A percentile compares a stretch with the other conserved stretches of the same genome.
phyloP scores from a whole-genome alignment of 2,797 vertebrate genomes.

The Myotis pilosus region DNA sequence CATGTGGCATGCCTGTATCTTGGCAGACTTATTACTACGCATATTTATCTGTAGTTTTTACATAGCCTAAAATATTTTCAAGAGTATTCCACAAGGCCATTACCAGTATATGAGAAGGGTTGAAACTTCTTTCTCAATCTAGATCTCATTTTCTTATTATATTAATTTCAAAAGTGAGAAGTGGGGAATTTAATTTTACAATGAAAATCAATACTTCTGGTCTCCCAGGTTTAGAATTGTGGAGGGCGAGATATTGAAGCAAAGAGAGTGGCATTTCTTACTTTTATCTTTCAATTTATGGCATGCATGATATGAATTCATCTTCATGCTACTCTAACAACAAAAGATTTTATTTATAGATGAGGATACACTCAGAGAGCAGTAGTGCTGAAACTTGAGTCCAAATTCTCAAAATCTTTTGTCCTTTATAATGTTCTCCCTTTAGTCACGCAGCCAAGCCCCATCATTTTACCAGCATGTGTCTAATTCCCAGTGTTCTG shows the following conservation, averaged over 20 bases:
- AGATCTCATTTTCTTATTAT: background rate
- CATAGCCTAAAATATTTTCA: background rate
- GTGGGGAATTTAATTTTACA: background rate
- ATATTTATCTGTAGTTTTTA: background rate
- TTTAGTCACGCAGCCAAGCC: background rate
- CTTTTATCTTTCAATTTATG: background rate
- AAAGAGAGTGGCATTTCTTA: background rate
- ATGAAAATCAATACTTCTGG: background rate
- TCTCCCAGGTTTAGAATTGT: background rate
- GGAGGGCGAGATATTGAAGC: background rate
- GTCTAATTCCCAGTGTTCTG: background rate
- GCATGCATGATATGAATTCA: background rate
- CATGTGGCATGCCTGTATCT: background rate
- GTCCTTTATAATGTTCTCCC: background rate
- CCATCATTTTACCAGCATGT: background rate
- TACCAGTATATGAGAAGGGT: background rate
- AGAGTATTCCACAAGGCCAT: background rate
- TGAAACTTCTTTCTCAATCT: background rate
- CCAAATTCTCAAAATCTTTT: background rate
- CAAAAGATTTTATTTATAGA: background rate
- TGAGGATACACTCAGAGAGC: background rate
- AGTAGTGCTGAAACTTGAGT: background rate
- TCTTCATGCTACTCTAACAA: background rate
- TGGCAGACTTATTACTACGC: background rate
- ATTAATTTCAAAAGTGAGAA: background rate